Base-by-base conservation (phyloP, 1,140 invertebrate genomes). In the Prorops nasuta region DNA sequence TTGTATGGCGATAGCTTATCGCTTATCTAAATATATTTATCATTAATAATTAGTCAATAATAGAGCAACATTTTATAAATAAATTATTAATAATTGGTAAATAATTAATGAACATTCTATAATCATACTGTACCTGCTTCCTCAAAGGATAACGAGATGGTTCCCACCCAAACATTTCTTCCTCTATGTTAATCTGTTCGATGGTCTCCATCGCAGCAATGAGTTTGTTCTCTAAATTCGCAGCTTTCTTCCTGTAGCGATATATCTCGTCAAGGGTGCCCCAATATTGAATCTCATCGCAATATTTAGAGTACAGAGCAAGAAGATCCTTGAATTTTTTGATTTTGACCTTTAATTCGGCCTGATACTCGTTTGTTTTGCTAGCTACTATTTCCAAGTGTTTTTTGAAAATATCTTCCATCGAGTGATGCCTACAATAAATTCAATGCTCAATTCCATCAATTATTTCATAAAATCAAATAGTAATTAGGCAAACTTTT, bases 141-240 rank as follows among this genome's bases (percentile, higher is more conserved):
- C 94, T 80, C 47, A 90, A 79, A 1, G 94, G 92, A 83, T 98
- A 98, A 44, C 90, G 84, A 0, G 94, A 94, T 9, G 87, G 69
- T 68, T 96, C 88, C 87, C 91, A 97, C 10, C 86, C 89, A 71
- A 94, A 98, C 21, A 92, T 83, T 51, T 84, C 80, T 71, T 98
- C 96, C 70, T 98, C 95, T 65, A 86, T 86, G 71, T 98, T 98
- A 58, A 98, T 95, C 45, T 85, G 80, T 63, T 95, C 90, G 48
- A 96, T 94, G 55, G 83, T 89, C 31, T 86, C 83, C 66, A 92
- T 83, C 8, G 92, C 94, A 4, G 61, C 62, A 0, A 82, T 65
- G 52, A 89, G 71, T 15, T 73, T 67, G 50, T 84, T 80, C 64
- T 95, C 87, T 0, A 97, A 69, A 31, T 82, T 77, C 9, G 81